Evolutionary conservation across 2,888 invertebrate species (phyloP).

Genomic region (Ormyrus pomaceus): DNA sequence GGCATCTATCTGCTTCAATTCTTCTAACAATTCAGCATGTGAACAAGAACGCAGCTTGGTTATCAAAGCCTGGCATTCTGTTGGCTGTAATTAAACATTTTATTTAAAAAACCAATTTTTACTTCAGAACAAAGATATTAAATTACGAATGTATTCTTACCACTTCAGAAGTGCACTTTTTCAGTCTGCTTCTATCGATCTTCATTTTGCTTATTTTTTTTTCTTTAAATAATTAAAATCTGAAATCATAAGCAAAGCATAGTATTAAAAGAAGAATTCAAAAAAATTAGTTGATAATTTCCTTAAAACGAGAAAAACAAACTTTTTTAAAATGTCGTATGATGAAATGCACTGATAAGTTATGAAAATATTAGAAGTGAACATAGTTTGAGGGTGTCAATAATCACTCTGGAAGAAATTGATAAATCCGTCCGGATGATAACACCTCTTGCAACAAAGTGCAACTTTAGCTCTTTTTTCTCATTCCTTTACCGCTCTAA

Average conservation of each 20-base stretch:
- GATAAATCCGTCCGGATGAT: constrained; percentile 39
- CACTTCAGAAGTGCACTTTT: constrained; percentile 90
- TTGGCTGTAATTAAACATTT: constrained; percentile 75
- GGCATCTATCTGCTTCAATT: constrained; percentile 84
- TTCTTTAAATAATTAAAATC: constrained; percentile 64
- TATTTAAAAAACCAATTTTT: background rate
- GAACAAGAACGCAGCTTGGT: constrained; percentile 83
- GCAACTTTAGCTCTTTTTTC: constrained; percentile 5
- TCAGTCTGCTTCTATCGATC: constrained; percentile 87
- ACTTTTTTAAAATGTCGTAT: constrained; percentile 27
- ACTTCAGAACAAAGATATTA: background rate
- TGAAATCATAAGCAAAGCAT: constrained; percentile 56
- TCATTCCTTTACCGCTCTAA: constrained; percentile 18
- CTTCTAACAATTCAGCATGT: constrained; percentile 81
- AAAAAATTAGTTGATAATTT: constrained; percentile 15
- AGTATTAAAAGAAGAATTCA: constrained; percentile 6
- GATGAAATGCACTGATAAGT: constrained; percentile 44
- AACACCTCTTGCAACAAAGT: constrained; percentile 2
- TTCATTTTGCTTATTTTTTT: constrained; percentile 80
- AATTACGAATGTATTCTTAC: constrained; percentile 73
- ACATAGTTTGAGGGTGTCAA: constrained; percentile 5
- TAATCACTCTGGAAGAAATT: constrained; percentile 14
- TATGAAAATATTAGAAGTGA: constrained; percentile 52
- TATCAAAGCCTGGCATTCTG: constrained; percentile 87
- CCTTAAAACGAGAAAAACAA: constrained; percentile 4